Evolutionary conservation across 2,888 invertebrate species (phyloP).

Genomic region (Artemia sinica): DNA sequence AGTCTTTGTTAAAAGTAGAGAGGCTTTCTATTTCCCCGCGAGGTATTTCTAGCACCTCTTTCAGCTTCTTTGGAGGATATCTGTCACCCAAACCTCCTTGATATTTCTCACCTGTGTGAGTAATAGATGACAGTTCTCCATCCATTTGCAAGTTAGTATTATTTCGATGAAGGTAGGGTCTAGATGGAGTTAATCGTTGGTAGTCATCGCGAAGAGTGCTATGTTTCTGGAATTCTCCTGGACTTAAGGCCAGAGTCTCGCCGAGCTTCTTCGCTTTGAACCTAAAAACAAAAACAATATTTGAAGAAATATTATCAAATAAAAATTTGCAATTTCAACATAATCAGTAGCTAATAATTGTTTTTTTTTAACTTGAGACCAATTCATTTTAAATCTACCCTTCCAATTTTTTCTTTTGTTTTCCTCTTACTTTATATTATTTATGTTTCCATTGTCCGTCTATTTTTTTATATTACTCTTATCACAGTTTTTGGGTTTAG

Average conservation of each 20-base stretch:
- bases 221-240: not conserved
- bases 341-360: too few relatives aligned
- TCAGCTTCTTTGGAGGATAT: conserved; percentile 6
- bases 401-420: too few relatives aligned
- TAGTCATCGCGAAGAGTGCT: conserved; percentile 2
- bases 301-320: too few relatives aligned
- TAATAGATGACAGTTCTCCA: not conserved
- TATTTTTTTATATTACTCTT: too few relatives aligned
- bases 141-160: not conserved
- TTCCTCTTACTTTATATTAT: too few relatives aligned
- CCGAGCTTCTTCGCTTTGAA: not conserved
- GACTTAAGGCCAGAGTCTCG: conserved; percentile 2
- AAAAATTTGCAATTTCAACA: too few relatives aligned
- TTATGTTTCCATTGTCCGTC: too few relatives aligned
- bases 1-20: not conserved
- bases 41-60: not conserved
- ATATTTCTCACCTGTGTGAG: not conserved
- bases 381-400: too few relatives aligned
- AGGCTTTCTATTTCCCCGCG: not conserved
- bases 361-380: too few relatives aligned
- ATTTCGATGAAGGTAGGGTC: conserved; percentile 11
- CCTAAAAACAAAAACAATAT: not conserved
- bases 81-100: not conserved
- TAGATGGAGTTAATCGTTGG: not conserved
- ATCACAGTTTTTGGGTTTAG: too few relatives aligned